Percentiles rank a stretch among this genome's conserved stretches.
These are phyloP conservation scores for Kryptopterus vitreolus DNA, from an alignment of 2,797 vertebrate genomes.

Conservation along the genomic window DNA sequence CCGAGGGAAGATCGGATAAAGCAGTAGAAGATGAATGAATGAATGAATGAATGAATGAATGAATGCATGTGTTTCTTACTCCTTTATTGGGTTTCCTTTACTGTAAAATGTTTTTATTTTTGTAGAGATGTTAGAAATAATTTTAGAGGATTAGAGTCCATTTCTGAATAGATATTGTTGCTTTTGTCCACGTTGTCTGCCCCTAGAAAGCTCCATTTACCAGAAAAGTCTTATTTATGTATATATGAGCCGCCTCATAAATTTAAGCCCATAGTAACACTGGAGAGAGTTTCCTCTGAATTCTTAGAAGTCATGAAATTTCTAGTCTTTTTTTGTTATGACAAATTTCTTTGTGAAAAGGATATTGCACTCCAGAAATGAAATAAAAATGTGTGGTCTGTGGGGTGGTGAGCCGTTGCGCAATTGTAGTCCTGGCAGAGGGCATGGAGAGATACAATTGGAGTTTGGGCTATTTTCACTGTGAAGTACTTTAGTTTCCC, in stretches of 20 bases:
- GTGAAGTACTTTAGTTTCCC: conserved; percentile 21
- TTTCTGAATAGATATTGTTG: conserved; percentile 11
- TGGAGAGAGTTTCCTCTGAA: conserved; percentile 19
- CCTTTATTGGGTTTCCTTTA: conserved; percentile 6
- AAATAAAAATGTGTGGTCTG: conserved; percentile 51
- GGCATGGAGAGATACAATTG: conserved; percentile 8
- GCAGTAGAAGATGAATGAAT: no score
- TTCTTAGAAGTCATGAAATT: conserved; percentile 20
- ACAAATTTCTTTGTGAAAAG: conserved; percentile 41
- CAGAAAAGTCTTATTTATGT: conserved; percentile 19
- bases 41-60: no score
- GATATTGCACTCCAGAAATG: conserved; percentile 28
- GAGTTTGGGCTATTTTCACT: conserved; percentile 29
- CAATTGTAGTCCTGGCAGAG: conserved; percentile 30
- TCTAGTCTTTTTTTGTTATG: conserved; percentile 31
- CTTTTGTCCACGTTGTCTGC: not conserved
- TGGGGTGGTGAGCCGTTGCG: conserved; percentile 46
- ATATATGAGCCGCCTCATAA: conserved; percentile 12
- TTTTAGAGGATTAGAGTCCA: not conserved
- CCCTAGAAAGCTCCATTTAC: not conserved
- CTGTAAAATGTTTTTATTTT: conserved; percentile 7
- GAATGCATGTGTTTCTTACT: not conserved
- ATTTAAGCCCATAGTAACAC: conserved; percentile 25
- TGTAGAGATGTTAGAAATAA: conserved; percentile 12
- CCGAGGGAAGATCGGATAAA: no score